These are phyloP conservation scores for Hirudinaria manillensis DNA, from an alignment of 2,888 invertebrate genomes.

Conservation along the genomic window DNA sequence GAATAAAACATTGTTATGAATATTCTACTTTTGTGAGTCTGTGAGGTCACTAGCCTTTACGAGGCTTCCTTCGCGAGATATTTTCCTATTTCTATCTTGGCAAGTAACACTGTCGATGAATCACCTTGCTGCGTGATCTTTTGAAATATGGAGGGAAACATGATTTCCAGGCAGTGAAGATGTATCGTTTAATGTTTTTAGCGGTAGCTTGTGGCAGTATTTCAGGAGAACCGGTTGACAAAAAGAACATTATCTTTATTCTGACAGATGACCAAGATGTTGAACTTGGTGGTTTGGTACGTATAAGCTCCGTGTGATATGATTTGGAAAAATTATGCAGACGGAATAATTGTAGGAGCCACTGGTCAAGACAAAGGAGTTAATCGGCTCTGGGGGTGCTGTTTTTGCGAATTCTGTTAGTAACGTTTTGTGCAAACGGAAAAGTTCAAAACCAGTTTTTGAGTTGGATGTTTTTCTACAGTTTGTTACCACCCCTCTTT, in stretches of 20 bases:
- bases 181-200: too few species aligned
- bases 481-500: conserved; percentile 79
- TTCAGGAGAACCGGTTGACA: background rate
- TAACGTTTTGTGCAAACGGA: background rate
- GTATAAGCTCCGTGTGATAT: conserved; percentile 37
- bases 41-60: too few species aligned
- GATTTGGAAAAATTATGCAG: background rate
- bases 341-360: conserved; percentile 44
- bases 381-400: conserved; percentile 48
- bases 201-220: too few species aligned
- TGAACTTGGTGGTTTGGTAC: conserved; percentile 67
- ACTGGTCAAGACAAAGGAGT: conserved; percentile 46
- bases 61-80: too few species aligned
- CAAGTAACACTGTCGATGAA: too few species aligned
- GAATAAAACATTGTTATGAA: too few species aligned
- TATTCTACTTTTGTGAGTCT: too few species aligned
- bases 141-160: too few species aligned
- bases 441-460: too few species aligned
- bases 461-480: conserved; percentile 47
- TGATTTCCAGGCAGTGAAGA: too few species aligned
- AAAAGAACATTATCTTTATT: conserved; percentile 77
- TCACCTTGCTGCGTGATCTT: too few species aligned
- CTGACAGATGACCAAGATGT: conserved; percentile 96
- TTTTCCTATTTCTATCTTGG: too few species aligned
- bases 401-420: conserved; percentile 50